These are phyloP conservation scores for Erpetoichthys calabaricus DNA, from an alignment of 2,797 vertebrate species.

Conservation along the genomic window DNA sequence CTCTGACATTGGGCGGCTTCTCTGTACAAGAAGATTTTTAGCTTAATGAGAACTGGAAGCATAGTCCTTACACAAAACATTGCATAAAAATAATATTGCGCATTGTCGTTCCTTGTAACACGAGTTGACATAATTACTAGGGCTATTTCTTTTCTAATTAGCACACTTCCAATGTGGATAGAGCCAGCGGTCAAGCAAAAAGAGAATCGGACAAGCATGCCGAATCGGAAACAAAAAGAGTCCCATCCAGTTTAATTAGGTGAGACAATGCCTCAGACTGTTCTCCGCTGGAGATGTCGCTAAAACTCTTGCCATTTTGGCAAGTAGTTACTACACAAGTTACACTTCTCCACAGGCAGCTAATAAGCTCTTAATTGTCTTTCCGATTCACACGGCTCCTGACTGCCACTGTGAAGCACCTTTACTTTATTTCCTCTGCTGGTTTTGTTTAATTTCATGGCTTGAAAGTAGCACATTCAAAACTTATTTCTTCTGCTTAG, in stretches of 20 bases:
- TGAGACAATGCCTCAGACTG: conserved; percentile 84
- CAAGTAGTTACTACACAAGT: conserved; percentile 67
- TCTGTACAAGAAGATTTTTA: conserved; percentile 44
- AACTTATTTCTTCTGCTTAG: too few species aligned
- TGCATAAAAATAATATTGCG: conserved; percentile 93
- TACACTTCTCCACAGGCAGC: conserved; percentile 64
- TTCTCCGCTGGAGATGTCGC: conserved; percentile 86
- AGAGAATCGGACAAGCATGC: conserved; percentile 88
- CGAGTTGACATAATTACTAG: conserved; percentile 93
- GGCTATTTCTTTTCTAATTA: conserved; percentile 97
- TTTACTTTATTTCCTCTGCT: conserved; percentile 15
- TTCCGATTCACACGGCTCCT: conserved; percentile 68
- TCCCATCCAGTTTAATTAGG: conserved; percentile 82
- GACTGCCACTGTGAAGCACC: conserved; percentile 26
- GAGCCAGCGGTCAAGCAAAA: conserved; percentile 67
- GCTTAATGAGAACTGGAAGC: conserved; percentile 84
- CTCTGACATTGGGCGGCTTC: conserved; percentile 42
- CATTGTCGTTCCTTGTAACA: conserved; percentile 79
- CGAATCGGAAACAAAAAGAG: conserved; percentile 81
- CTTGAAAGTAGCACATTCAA: too few species aligned
- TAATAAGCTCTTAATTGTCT: conserved; percentile 88
- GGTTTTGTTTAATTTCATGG: too few species aligned
- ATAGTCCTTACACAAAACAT: conserved; percentile 76
- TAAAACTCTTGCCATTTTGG: conserved; percentile 62
- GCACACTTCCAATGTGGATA: conserved; percentile 79